phyloP scores from a whole-genome alignment of 1,140 invertebrate species.

The Arion vulgaris region DNA sequence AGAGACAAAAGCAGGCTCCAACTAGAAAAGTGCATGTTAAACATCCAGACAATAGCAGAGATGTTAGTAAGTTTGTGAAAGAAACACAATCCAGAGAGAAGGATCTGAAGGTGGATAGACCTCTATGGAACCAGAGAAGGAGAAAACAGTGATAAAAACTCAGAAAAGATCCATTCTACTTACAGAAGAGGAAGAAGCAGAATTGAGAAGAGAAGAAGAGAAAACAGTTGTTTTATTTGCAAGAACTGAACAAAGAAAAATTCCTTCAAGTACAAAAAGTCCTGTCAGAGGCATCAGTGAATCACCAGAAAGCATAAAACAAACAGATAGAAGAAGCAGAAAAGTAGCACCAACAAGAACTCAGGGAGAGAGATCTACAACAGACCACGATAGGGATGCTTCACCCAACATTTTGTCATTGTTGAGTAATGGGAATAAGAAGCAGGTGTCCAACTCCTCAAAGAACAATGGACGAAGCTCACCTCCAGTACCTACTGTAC shows the following conservation, averaged over 20 bases:
- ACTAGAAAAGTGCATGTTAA: constrained; percentile 28
- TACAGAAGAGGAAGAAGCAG: constrained; percentile 56
- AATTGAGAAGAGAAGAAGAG: constrained; percentile 55
- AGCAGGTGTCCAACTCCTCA: not conserved
- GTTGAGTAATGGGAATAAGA: not conserved
- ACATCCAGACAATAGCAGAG: constrained; percentile 18
- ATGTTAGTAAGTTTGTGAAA: not conserved
- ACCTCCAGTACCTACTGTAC: constrained; percentile 63
- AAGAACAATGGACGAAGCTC: constrained; percentile 11
- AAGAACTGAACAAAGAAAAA: constrained; percentile 62
- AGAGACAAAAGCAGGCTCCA: not conserved
- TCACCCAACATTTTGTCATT: constrained; percentile 31
- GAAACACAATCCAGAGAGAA: constrained; percentile 51
- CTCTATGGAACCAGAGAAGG: constrained; percentile 65
- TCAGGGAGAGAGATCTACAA: not conserved
- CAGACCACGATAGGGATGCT: not conserved
- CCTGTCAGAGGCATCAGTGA: constrained; percentile 40
- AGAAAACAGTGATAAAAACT: constrained; percentile 58
- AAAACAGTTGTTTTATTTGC: constrained; percentile 58
- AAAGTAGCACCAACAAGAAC: constrained; percentile 8
- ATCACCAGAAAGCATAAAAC: not conserved
- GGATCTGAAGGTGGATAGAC: constrained; percentile 22
- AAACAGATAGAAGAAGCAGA: constrained; percentile 33
- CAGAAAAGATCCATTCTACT: constrained; percentile 68
- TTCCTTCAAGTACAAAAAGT: constrained; percentile 48